Evolutionary conservation across 2,888 invertebrate genomes (phyloP).

Genomic region (Tillus elongatus): DNA sequence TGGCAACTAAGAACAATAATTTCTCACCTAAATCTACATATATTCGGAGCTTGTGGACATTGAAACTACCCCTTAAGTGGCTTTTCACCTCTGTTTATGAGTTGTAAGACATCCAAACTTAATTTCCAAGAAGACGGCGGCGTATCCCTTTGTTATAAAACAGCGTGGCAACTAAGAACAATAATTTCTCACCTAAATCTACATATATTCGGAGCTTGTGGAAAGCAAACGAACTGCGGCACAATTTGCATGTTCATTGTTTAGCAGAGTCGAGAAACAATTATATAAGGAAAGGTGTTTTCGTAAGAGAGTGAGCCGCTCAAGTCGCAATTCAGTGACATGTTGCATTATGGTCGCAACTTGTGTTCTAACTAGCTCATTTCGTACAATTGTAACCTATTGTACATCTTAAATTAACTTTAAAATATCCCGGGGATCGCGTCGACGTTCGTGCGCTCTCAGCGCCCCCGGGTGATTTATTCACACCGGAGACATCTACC

Average conservation of each 20-base stretch:
- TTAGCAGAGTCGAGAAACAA: conserved; percentile 24
- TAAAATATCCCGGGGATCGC: conserved; percentile 20
- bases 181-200: background rate
- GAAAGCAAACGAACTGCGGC: conserved; percentile 35
- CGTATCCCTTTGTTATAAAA: too few relatives aligned
- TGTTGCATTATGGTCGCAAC: conserved; percentile 30
- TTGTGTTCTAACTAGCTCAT: conserved; percentile 37
- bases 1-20: too few relatives aligned
- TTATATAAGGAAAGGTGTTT: conserved; percentile 25
- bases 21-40: background rate
- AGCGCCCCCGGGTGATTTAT: conserved; percentile 14
- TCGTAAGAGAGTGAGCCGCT: conserved; percentile 15
- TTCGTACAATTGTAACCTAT: conserved; percentile 37
- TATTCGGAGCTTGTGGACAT: conserved; percentile 41
- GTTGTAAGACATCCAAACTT: too few relatives aligned
- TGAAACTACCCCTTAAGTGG: too few relatives aligned
- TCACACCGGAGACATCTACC: conserved; percentile 13
- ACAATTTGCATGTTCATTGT: conserved; percentile 27
- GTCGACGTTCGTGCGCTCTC: conserved; percentile 9
- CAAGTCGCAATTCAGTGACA: conserved; percentile 26
- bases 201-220: conserved; percentile 36
- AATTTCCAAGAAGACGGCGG: too few relatives aligned
- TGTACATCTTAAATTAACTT: conserved; percentile 30
- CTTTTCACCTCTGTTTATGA: too few relatives aligned
- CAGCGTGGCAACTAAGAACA: too few relatives aligned